Evolutionary conservation across 2,113 vertebrate species (phyloP).

Genomic region (Prunella fulvescens): DNA sequence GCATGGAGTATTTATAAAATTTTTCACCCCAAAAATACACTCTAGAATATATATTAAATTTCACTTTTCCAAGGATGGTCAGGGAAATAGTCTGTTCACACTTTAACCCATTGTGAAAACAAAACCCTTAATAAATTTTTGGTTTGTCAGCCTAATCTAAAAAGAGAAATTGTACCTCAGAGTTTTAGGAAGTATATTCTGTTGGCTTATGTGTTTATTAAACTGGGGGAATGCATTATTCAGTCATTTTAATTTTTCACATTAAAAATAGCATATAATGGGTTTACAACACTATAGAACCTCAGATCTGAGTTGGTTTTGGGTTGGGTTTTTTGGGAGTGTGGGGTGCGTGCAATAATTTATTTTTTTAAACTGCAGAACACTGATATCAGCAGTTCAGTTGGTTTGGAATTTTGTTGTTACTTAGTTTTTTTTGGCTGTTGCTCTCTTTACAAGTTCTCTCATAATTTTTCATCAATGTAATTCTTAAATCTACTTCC

Average conservation of each 20-base stretch:
- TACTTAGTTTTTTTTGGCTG: neutral
- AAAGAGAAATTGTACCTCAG: neutral
- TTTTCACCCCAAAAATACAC: neutral
- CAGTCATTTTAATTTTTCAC: neutral
- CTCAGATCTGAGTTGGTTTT: neutral
- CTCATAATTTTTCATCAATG: neutral
- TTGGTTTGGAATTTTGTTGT: neutral
- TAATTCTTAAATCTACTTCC: neutral
- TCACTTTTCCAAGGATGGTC: neutral
- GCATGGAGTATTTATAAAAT: neutral
- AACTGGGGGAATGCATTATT: neutral
- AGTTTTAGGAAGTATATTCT: neutral
- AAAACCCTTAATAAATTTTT: neutral
- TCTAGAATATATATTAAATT: neutral
- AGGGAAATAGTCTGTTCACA: neutral
- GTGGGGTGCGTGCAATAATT: accelerated
- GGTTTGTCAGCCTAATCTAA: neutral
- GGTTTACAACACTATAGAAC: neutral
- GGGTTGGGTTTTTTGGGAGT: accelerated
- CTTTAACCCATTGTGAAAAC: neutral
- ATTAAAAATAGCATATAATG: neutral
- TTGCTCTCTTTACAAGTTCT: neutral
- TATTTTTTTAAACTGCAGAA: neutral
- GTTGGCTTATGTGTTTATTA: neutral
- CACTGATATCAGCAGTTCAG: neutral